Conservation (phyloP, 1,140 invertebrate species). For the Zaprionus africanus region DNA sequence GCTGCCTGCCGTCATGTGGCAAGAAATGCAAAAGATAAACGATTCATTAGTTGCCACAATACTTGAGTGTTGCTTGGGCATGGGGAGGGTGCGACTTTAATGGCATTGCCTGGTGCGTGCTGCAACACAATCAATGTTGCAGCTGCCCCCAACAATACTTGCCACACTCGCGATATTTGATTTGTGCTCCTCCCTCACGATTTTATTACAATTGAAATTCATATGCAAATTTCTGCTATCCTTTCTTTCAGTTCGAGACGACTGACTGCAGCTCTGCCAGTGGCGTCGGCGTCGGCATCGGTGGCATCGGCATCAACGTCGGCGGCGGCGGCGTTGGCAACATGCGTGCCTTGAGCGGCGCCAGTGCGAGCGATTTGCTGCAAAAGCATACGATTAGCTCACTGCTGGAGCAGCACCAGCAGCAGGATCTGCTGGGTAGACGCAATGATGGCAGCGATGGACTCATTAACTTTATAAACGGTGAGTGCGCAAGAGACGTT, state of each 20-base stretch:
- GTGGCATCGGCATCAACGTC: background rate
- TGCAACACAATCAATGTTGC: slow-evolving; percentile 30
- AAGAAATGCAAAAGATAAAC: slow-evolving; percentile 81
- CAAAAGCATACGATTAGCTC: slow-evolving; percentile 86
- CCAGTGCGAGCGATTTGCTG: slow-evolving; percentile 82
- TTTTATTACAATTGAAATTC: slow-evolving; percentile 65
- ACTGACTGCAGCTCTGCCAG: slow-evolving; percentile 57
- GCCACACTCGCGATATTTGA: slow-evolving; percentile 26
- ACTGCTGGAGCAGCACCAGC: slow-evolving; percentile 80
- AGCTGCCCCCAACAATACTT: slow-evolving; percentile 17
- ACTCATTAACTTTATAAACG: slow-evolving; percentile 74
- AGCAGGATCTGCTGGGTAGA: slow-evolving; percentile 58
- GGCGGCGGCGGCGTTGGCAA: slow-evolving; percentile 35
- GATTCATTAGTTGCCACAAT: slow-evolving; percentile 76
- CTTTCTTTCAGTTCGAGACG: slow-evolving; percentile 71
- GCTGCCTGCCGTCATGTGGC: slow-evolving; percentile 58
- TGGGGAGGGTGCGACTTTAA: slow-evolving; percentile 30
- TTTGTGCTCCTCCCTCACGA: slow-evolving; percentile 13
- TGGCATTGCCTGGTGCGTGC: background rate
- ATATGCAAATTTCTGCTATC: slow-evolving; percentile 29
- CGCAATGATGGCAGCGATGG: slow-evolving; percentile 60
- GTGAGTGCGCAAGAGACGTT: slow-evolving; percentile 33
- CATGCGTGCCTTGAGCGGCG: slow-evolving; percentile 69
- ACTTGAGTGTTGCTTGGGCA: background rate
- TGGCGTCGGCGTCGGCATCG: background rate